phyloP scores from a whole-genome alignment of 37 sponge, comb jelly and placozoan species.

The Hormiphora californensis region DNA sequence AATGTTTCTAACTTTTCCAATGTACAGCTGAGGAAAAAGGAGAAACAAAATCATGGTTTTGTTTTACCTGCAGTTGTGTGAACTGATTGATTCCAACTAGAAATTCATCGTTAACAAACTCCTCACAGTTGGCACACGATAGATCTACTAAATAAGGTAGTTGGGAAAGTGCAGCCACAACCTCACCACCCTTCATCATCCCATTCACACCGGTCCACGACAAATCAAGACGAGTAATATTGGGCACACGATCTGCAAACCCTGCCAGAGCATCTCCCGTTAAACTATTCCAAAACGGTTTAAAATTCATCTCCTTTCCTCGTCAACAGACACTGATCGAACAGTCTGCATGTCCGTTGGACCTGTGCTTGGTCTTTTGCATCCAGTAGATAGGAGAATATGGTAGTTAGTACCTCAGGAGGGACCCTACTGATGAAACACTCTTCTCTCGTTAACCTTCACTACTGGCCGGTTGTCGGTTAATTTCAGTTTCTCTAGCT shows the following conservation, averaged over 20 bases:
- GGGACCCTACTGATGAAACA: no score
- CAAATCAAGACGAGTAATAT: neutral
- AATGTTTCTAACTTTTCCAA: no score
- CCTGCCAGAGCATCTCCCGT: neutral
- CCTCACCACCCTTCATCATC: neutral
- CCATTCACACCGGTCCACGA: neutral
- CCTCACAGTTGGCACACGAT: neutral
- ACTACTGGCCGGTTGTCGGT: no score
- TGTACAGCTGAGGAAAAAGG: no score
- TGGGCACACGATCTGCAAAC: neutral
- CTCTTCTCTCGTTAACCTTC: no score
- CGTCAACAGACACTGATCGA: neutral
- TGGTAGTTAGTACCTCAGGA: neutral
- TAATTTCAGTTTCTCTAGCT: no score
- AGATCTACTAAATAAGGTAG: neutral
- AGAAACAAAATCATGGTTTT: no score
- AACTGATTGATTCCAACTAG: no score
- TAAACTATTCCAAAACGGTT: neutral
- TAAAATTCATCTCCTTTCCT: neutral
- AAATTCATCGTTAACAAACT: neutral
- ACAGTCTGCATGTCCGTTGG: neutral
- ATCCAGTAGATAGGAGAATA: neutral
- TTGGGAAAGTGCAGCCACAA: neutral
- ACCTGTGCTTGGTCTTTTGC: neutral
- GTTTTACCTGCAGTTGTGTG: no score